A percentile compares a stretch with the other conserved stretches of the same genome.
Evolutionary conservation across 2,888 invertebrate species (phyloP).

Genomic region (Phyllotreta striolata): DNA sequence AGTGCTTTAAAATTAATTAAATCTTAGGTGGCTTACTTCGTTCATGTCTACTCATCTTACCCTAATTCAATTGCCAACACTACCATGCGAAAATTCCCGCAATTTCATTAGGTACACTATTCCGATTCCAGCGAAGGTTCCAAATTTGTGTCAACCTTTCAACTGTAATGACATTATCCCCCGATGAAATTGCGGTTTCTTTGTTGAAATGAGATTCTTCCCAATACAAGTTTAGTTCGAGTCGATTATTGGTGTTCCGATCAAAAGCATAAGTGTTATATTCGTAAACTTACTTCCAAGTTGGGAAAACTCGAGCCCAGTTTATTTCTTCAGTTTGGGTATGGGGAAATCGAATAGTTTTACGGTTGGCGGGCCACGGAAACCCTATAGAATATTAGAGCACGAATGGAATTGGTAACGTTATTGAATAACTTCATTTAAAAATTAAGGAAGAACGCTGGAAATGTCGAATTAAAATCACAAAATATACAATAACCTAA

Average conservation of each 20-base stretch:
- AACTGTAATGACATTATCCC: slow-evolving; percentile 18
- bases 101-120: slow-evolving; percentile 26
- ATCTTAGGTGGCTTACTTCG: slow-evolving; percentile 24
- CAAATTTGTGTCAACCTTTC: slow-evolving; percentile 27
- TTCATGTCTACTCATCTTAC: slow-evolving; percentile 22
- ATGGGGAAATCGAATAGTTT: too few species aligned
- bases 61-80: slow-evolving; percentile 23
- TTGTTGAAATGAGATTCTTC: slow-evolving; percentile 15
- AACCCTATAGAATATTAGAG: too few species aligned
- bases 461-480: too few species aligned
- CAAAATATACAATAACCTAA: too few species aligned
- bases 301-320: background rate
- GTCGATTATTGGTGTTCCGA: background rate
- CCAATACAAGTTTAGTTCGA: background rate
- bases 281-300: background rate
- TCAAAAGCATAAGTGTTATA: slow-evolving; percentile 4
- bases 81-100: slow-evolving; percentile 21
- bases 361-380: too few species aligned
- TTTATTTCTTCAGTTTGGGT: background rate
- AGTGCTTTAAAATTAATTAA: slow-evolving; percentile 26
- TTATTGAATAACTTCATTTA: too few species aligned
- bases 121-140: slow-evolving; percentile 22
- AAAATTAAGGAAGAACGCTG: too few species aligned
- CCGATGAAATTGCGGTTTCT: slow-evolving; percentile 21
- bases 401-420: too few species aligned